Conservation (phyloP, 2,797 vertebrate genomes). For the Poeciliopsis turneri region DNA sequence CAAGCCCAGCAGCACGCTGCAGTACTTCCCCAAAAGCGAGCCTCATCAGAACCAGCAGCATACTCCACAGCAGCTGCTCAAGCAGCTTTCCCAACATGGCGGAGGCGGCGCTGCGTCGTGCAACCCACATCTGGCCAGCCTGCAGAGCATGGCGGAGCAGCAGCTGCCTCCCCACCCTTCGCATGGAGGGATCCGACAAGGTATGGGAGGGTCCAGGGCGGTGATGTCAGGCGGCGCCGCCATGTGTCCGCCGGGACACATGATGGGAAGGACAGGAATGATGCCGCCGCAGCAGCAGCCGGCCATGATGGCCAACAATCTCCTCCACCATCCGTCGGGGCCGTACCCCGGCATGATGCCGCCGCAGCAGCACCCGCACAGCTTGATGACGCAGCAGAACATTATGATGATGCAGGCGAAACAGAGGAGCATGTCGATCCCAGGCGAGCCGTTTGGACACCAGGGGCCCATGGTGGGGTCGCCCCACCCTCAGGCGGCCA, state of each 20-base stretch:
- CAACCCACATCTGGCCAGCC: slow-evolving; percentile 89
- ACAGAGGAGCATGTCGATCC: slow-evolving; percentile 89
- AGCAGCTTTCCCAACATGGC: slow-evolving; percentile 87
- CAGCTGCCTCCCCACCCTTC: slow-evolving; percentile 81
- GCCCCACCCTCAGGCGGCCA: slow-evolving; percentile 88
- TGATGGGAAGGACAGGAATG: slow-evolving; percentile 95
- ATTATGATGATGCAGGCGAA: slow-evolving; percentile 98
- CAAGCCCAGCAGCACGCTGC: slow-evolving; percentile 98
- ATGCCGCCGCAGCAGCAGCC: slow-evolving; percentile 86
- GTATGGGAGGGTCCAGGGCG: slow-evolving; percentile 77
- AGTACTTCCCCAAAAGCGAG: slow-evolving; percentile 95
- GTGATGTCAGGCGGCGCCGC: slow-evolving; percentile 75
- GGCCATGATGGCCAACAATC: slow-evolving; percentile 89
- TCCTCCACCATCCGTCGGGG: slow-evolving; percentile 81
- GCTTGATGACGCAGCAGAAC: slow-evolving; percentile 95
- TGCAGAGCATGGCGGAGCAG: slow-evolving; percentile 97
- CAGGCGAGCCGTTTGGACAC: slow-evolving; percentile 91
- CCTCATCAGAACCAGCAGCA: slow-evolving; percentile 76
- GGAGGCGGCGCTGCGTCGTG: slow-evolving; percentile 75
- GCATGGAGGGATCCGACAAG: slow-evolving; percentile 83
- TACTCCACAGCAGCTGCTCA: slow-evolving; percentile 89
- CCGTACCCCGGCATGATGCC: slow-evolving; percentile 86
- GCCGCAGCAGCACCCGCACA: slow-evolving; percentile 88
- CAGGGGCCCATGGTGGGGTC: slow-evolving; percentile 92
- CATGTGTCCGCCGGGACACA: slow-evolving; percentile 92